Percentiles rank a stretch among this genome's conserved stretches.
Evolutionary conservation across 2,113 vertebrate species (phyloP).

Genomic region (Sinocyclocheilus rhinocerous): DNA sequence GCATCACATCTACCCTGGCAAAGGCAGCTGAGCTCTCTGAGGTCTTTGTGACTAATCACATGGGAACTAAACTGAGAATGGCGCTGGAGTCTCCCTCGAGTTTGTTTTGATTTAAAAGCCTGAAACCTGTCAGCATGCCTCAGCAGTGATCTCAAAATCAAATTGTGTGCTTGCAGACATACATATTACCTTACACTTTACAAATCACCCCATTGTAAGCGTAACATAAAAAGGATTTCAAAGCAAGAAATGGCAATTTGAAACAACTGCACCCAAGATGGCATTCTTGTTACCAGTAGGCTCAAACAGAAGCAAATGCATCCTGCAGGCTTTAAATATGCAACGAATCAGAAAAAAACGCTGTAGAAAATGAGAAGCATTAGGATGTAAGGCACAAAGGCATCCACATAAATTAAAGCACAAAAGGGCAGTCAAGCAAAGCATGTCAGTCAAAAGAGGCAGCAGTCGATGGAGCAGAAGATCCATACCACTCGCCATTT

Average conservation of each 20-base stretch:
- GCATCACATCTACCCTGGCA: conserved; percentile 1
- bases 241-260: neutral
- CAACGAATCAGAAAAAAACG: neutral
- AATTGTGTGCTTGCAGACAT: neutral
- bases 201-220: neutral
- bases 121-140: conserved; percentile 10
- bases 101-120: conserved; percentile 22
- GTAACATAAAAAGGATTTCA: neutral
- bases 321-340: conserved; percentile 7
- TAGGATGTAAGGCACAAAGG: conserved; percentile 7
- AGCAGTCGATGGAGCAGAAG: conserved; percentile 19
- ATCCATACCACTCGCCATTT: conserved; percentile 36
- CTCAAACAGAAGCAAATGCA: neutral
- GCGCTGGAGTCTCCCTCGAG: neutral
- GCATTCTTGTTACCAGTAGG: neutral
- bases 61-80: neutral
- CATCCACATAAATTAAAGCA: conserved; percentile 3
- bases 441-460: conserved; percentile 10
- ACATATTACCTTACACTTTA: neutral
- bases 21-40: neutral
- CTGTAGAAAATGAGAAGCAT: neutral
- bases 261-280: neutral
- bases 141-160: conserved; percentile 1
- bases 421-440: conserved; percentile 29
- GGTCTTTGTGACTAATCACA: conserved; percentile 2